phyloP scores from a whole-genome alignment of 2,888 invertebrate genomes.

The Nipponacmea schrenckii region DNA sequence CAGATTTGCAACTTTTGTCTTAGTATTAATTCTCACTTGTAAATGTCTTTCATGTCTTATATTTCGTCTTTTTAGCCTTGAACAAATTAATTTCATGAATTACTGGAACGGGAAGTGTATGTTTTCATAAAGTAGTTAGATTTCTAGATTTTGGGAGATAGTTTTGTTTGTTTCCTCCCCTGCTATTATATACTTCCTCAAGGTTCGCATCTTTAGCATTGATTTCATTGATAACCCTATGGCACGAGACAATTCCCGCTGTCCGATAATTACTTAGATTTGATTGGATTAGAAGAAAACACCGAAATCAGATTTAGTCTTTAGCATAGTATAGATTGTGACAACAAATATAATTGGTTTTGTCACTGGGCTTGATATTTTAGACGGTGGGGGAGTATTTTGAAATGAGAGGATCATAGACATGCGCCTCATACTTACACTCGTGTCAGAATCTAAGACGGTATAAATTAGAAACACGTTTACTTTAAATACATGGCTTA shows the following conservation, averaged over 20 bases:
- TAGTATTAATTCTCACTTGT: no score
- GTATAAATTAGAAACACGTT: constrained; percentile 6
- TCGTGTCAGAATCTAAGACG: constrained; percentile 1
- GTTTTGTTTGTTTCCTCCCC: not conserved
- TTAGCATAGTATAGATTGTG: not conserved
- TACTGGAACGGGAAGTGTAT: not conserved
- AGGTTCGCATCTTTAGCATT: not conserved
- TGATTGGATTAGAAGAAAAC: not conserved
- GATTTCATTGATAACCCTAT: not conserved
- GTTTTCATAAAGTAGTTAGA: not conserved
- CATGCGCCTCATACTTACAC: not conserved
- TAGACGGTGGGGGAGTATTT: constrained; percentile 2
- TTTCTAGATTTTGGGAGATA: not conserved
- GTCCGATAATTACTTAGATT: constrained; percentile 2
- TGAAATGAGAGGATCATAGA: constrained; percentile 4
- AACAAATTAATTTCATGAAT: no score
- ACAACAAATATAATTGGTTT: constrained; percentile 5
- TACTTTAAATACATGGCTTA: not conserved
- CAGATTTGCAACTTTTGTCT: no score
- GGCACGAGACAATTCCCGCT: constrained; percentile 6
- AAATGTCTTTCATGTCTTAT: no score
- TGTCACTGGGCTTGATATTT: not conserved
- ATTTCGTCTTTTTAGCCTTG: no score
- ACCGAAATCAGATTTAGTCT: not conserved
- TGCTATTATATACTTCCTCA: not conserved